Base-by-base conservation (phyloP, 2,888 invertebrate genomes). In the Lydus trimaculatus region DNA sequence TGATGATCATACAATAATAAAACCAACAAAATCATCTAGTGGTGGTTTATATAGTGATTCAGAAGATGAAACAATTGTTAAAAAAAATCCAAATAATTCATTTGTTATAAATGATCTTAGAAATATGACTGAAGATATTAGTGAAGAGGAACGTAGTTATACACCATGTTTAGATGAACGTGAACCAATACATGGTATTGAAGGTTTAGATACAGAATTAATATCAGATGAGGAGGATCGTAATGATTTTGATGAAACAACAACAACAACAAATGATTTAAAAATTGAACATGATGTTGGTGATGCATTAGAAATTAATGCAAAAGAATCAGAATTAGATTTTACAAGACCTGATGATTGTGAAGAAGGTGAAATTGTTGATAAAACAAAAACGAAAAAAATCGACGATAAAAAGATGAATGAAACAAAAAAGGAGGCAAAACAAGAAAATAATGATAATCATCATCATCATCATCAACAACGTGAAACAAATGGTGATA, bases 141-240 rank as follows among this genome's bases (percentile, higher is more conserved):
- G 90, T 77, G 90, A 90, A 69, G 91, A 89, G 79, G 91, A 91
- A 83, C 86, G 92, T 69, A 91, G 91, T 72, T 92, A 92, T 82
- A 92, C 92, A 63, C 92, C 92, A 0, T 91, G 92, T 75, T 86
- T 92, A 64, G 92, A 92, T 82, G 92, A 92, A 81, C 87, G 87
- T 76, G 75, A 74, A 2, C 77, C 76, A 31, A 74, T 75, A 33
- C 75, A 80, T 66, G 83, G 82, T 13, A 67, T 84, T 20, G 85
- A 84, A 64, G 91, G 90, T 2, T 88, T 92, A 72, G 92, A 91
- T 76, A 92, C 92, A 0, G 93, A 93, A 84, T 86, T 92, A 82
- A 92, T 93, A 75, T 93, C 93, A 0, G 91, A 91, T 79, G 92
- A 92, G 72, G 91, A 92, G 72, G 91, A 91, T 78, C 90, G 89